Evolutionary conservation across 2,797 vertebrate species (phyloP), one percentile per base, ranked within the genome.

Genomic region (Sebastes cheni): DNA sequence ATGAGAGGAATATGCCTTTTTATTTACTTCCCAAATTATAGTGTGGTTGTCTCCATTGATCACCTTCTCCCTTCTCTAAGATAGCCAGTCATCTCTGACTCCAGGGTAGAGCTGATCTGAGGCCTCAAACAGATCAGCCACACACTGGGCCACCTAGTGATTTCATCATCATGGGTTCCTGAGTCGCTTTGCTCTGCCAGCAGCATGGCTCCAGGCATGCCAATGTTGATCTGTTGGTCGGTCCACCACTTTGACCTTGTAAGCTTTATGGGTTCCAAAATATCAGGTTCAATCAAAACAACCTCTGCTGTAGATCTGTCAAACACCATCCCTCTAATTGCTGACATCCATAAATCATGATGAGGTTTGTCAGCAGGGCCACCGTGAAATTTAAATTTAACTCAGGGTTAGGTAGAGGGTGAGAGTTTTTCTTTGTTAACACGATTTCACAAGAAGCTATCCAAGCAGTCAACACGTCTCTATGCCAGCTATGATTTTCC

Each of bases 1-100:
- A 85, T 79, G 50, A 78, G 60, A 82, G 59, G 29, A 79, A 80
- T 78, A 65, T 36, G 61, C 10, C n/a, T 34, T 75, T 75, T 84
- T 42, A 83, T 87, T 85, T 80, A 30, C 70, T 80, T 66, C 60
- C 39, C 32, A 72, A 72, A 73, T 77, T 66, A 69, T 50, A 68
- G 23, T 62, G 61, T 36, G 29, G 29, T 56, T 76, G 68, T 79
- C 77, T 81, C 62, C 39, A 83, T 77, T 64, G 67, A 72, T 81
- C 74, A 75, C 25, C 54, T 61, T 67, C 73, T 82, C 52, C 16
- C 52, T 20, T 46, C 42, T 46, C 42, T 18, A 6, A 66, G 34
- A 79, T 27, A 82, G n/a, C n/a, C 30, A 66, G 56, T 71, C 76
- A 64, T 83, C 55, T 78, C 56, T 61, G 64, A 55, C 61, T 62